These are phyloP conservation scores for Drosophila imparisetae DNA, from an alignment of 2,888 invertebrate genomes.

Conservation along the genomic window DNA sequence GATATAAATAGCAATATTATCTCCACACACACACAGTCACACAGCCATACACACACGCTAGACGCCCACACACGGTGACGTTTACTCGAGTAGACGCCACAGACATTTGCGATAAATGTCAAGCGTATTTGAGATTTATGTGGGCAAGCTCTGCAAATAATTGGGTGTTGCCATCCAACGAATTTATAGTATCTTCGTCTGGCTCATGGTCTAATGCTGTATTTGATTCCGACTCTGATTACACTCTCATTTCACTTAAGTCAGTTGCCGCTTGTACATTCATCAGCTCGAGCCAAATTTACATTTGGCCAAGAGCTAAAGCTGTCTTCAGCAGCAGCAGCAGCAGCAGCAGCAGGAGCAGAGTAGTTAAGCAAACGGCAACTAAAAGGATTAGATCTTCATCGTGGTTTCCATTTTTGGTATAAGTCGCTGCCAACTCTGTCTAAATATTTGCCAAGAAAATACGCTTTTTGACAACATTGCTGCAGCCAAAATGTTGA, in stretches of 20 bases:
- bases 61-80: slow-evolving; percentile 4
- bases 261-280: slow-evolving; percentile 27
- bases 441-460: slow-evolving; percentile 67
- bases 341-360: background rate
- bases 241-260: slow-evolving; percentile 20
- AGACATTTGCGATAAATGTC: slow-evolving; percentile 70
- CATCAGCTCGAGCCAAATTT: slow-evolving; percentile 54
- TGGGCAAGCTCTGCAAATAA: slow-evolving; percentile 50
- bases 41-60: background rate
- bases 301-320: slow-evolving; percentile 44
- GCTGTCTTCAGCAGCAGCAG: slow-evolving; percentile 5
- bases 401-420: slow-evolving; percentile 32
- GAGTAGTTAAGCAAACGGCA: slow-evolving; percentile 42
- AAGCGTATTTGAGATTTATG: slow-evolving; percentile 70
- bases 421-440: slow-evolving; percentile 23
- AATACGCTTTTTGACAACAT: slow-evolving; percentile 49
- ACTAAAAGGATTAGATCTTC: slow-evolving; percentile 65
- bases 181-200: slow-evolving; percentile 41
- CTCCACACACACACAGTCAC: background rate
- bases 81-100: slow-evolving; percentile 45
- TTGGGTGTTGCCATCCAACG: slow-evolving; percentile 58
- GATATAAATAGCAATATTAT: slow-evolving; percentile 53
- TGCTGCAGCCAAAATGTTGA: slow-evolving; percentile 33
- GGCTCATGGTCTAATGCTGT: slow-evolving; percentile 1
- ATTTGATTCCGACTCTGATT: slow-evolving; percentile 8